Base-by-base conservation (phyloP, 2,113 vertebrate genomes). In the Rhombomys opimus region DNA sequence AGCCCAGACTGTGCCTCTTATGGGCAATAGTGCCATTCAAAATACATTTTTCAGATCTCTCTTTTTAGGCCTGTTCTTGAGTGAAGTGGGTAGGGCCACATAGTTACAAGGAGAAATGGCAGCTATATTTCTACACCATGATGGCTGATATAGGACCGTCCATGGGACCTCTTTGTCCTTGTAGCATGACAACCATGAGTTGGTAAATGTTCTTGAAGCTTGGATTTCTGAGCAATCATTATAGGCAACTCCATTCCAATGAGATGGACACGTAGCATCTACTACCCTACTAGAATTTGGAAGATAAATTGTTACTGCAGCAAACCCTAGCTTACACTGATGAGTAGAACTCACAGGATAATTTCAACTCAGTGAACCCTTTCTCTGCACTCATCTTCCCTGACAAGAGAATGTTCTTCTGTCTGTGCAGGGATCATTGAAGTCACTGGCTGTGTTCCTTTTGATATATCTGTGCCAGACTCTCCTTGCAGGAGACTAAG, bases 41-140 rank as follows among this genome's bases (percentile, higher is more conserved):
- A 86, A 87, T 89, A n/a, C 35, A 70, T 92, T 95, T 46, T 77
- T 52, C 50, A 90, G 18, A 41, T 87, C 88, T 57, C 50, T 41
- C 10, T 50, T 84, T 90, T 46, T 22, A 73, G 77, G 70, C 22
- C 38, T 59, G 20, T 57, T 84, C 12, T n/a, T 88, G 46, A 84
- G 32, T 68, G 20, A 22, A 46, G 23, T 76, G 18, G 38, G 2
- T 63, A 32, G 63, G 35, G 17, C 30, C 50, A 68, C 41, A 65
- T 17, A 46, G 25, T 92, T 59, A 73, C 6, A 50, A 77, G 67
- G 65, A 95, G 72, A 94, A 87, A 63, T 18, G 25, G 38, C 35
- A 10, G 15, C 2, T 7, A 0, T 32, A 54, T 50, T 52, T 95
- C 57, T 89, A 14, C 38, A 41, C 17, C 17, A 30, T 63, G n/a